Evolutionary conservation across 2,888 invertebrate genomes (phyloP), one percentile per base, ranked within the genome.

Genomic region (Darwinula stevensoni): DNA sequence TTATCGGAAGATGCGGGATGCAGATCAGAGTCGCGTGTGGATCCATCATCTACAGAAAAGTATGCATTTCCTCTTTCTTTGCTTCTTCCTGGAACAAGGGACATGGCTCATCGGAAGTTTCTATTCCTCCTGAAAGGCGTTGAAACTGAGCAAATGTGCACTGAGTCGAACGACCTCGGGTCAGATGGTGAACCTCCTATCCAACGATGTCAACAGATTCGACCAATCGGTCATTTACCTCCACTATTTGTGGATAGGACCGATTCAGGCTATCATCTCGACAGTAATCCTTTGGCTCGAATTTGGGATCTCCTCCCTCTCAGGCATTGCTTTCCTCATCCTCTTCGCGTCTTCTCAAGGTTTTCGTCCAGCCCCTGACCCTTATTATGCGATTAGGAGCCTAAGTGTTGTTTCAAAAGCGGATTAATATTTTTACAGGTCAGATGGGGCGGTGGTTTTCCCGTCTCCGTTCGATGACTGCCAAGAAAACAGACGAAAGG

Each of bases 171-270:
- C 84, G 0, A 72, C 82, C 0, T 69, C 73, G 0, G 88, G 88
- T 0, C 80, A 86, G 51, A 67, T 91, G 36, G 80, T 88, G 17
- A 88, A 88, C 49, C 61, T 91, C n/a, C 56, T 94, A 35, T 82
- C 88, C 2, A 91, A 88, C 47, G 91, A 94, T 51, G 78, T 91
- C 38, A 75, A 73, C 44, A 63, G 74, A 32, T 84, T 91, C 50
- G 91, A 91, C 48, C 65, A 80, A 46, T 74, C 75, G 9, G 63
- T 80, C 33, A 64, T 78, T 39, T 75, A 86, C 48, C 53, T 82
- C 4, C 86, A 88, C 53, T 86, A 75, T 48, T 57, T 82, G 16
- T 82, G 84, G 80, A 68, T 84, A 36, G 84, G 78, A 1, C 76
- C 84, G 0, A 46, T 78, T 13, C 73, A 82, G 42, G 71, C 78